A percentile compares a stretch with the other conserved stretches of the same genome.
Evolutionary conservation across 1,140 invertebrate genomes (phyloP).

Genomic region (Panulirus ornatus): DNA sequence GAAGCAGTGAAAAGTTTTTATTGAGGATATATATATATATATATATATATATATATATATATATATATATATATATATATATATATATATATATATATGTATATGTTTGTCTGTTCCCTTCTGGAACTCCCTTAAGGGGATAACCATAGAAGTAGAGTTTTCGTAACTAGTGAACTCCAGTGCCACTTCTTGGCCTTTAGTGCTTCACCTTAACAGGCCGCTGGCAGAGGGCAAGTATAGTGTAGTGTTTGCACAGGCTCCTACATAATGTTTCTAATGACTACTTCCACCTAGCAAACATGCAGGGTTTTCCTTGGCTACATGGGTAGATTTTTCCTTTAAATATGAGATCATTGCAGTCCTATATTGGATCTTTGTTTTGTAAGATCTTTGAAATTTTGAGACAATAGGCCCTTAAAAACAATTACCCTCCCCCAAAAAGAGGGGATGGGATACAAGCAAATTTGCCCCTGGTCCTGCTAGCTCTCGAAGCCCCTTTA

Average conservation of each 20-base stretch:
- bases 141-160: no score
- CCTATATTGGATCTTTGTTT: not conserved
- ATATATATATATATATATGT: not conserved
- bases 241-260: no score
- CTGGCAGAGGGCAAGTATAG: no score
- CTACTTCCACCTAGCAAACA: no score
- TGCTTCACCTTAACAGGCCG: no score
- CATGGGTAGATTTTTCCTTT: not conserved
- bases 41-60: not conserved
- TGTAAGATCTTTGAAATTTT: not conserved
- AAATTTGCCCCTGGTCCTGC: not conserved
- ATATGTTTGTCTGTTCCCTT: no score
- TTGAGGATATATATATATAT: constrained; percentile 14
- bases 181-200: no score
- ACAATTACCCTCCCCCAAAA: not conserved
- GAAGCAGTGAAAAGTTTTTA: no score
- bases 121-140: no score
- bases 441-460: not conserved
- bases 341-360: not conserved
- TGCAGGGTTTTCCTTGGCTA: not conserved
- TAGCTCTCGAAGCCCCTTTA: not conserved
- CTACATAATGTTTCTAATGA: no score
- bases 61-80: not conserved
- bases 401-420: not conserved
- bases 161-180: no score